These are phyloP conservation scores for Eunapius fragilis DNA, from an alignment of 37 sponge, comb jelly and placozoan genomes.

Conservation along the genomic window DNA sequence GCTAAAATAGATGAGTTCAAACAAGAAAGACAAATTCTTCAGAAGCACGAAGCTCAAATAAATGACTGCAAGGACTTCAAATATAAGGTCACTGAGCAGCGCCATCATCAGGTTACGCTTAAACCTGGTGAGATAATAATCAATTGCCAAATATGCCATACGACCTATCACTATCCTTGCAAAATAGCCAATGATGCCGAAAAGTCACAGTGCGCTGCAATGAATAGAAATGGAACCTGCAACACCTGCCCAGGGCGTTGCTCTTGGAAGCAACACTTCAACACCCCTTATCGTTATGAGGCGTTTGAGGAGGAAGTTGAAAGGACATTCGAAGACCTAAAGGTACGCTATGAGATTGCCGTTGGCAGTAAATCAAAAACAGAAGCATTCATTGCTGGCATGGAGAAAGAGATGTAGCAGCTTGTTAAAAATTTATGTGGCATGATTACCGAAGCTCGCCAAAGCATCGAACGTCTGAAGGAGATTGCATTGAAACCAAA, in stretches of 20 bases:
- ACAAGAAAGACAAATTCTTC: constrained; percentile 48
- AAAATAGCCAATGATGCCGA: constrained; percentile 44
- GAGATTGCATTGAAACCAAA: constrained; percentile 79
- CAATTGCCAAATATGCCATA: constrained; percentile 70
- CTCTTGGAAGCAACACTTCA: constrained; percentile 59
- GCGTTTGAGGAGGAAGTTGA: background rate
- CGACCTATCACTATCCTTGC: constrained; percentile 73
- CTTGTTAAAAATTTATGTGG: background rate
- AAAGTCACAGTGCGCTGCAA: constrained; percentile 64
- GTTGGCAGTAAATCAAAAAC: background rate
- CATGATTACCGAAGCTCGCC: constrained; percentile 12
- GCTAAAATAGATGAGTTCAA: constrained; percentile 50
- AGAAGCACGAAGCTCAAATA: constrained; percentile 47
- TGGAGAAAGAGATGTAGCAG: constrained; percentile 9
- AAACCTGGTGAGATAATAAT: constrained; percentile 48
- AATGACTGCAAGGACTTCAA: constrained; percentile 57
- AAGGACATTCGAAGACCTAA: constrained; percentile 34
- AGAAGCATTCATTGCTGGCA: constrained; percentile 22
- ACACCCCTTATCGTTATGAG: constrained; percentile 55
- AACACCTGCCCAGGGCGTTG: constrained; percentile 59
- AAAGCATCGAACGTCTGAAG: constrained; percentile 21
- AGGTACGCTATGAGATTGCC: constrained; percentile 36
- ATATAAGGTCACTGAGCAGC: constrained; percentile 37
- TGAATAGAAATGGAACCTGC: constrained; percentile 46
- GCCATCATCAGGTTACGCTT: constrained; percentile 18